phyloP scores from a whole-genome alignment of 1,140 invertebrate genomes.

The Diorhabda sublineata region DNA sequence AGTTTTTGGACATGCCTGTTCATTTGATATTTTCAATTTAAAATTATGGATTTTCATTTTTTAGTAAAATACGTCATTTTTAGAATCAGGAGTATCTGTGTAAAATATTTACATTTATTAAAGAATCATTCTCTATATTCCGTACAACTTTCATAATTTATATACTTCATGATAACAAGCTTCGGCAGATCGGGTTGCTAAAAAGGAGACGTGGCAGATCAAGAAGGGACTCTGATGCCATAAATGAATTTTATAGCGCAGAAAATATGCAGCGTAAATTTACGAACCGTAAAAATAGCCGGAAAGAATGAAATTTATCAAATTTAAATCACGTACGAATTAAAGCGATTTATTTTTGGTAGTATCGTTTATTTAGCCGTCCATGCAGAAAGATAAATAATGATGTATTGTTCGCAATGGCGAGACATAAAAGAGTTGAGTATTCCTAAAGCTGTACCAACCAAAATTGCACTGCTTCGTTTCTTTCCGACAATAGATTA shows the following conservation, averaged over 20 bases:
- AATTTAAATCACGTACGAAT: constrained; percentile 30
- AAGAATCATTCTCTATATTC: too few species aligned
- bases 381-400: constrained; percentile 33
- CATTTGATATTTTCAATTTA: too few species aligned
- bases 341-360: constrained; percentile 31
- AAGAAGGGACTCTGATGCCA: neutral
- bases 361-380: constrained; percentile 26
- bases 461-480: too few species aligned
- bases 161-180: too few species aligned
- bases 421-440: constrained; percentile 16
- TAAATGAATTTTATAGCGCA: constrained; percentile 13
- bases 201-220: neutral
- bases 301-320: constrained; percentile 27
- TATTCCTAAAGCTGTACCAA: too few species aligned
- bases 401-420: constrained; percentile 30
- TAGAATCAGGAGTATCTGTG: too few species aligned
- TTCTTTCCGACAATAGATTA: too few species aligned
- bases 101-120: too few species aligned
- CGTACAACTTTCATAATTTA: too few species aligned
- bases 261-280: constrained; percentile 14
- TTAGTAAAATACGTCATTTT: too few species aligned
- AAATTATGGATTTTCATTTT: too few species aligned
- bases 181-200: neutral
- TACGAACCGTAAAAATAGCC: constrained; percentile 20
- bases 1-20: too few species aligned